Percentiles rank a stretch among this genome's conserved stretches.
Evolutionary conservation across 1,140 invertebrate genomes (phyloP).

Genomic region (Babylonia areolata): DNA sequence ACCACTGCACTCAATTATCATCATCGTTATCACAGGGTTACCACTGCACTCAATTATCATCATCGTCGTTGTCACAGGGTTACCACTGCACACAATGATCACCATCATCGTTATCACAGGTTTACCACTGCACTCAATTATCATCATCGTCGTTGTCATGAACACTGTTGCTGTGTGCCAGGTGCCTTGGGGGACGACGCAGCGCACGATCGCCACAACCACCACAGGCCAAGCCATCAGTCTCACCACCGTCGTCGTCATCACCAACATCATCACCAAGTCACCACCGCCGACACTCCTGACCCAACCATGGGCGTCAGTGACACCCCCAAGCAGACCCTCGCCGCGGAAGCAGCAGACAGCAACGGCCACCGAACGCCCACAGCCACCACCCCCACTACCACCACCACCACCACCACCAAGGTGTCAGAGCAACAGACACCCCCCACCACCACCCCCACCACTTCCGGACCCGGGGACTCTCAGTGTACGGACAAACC

Average conservation of each 20-base stretch:
- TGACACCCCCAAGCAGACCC: no score
- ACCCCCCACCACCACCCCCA: neutral
- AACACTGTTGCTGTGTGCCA: neutral
- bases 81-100: no score
- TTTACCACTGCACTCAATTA: no score
- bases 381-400: neutral
- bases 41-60: no score
- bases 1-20: no score
- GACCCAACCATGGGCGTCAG: no score
- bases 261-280: neutral
- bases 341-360: neutral
- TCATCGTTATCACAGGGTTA: no score
- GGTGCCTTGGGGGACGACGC: slow-evolving; percentile 27
- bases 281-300: neutral
- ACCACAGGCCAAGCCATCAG: neutral
- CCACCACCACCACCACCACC: neutral
- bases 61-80: no score
- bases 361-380: neutral
- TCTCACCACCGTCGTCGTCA: neutral
- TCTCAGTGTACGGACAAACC: slow-evolving; percentile 82
- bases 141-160: no score
- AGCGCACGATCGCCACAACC: neutral
- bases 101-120: no score
- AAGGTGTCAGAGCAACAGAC: neutral
- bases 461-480: slow-evolving; percentile 61